These are phyloP conservation scores for Zosterops japonicus DNA, from an alignment of 2,113 vertebrate genomes.

Conservation along the genomic window DNA sequence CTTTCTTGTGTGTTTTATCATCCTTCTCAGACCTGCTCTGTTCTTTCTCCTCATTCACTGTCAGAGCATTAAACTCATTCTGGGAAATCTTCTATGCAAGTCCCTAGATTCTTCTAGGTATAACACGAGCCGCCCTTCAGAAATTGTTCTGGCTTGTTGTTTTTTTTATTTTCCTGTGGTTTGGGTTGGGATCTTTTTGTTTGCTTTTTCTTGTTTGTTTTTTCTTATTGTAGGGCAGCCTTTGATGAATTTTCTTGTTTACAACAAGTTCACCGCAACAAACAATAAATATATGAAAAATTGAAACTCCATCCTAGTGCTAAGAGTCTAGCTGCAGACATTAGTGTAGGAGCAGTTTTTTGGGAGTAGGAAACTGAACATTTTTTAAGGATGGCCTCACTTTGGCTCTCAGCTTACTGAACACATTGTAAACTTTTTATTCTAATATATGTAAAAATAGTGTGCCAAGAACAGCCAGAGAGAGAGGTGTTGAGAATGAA, in stretches of 20 bases:
- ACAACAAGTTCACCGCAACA: not conserved
- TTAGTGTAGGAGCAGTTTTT: not conserved
- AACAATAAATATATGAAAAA: not conserved
- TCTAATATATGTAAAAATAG: not conserved
- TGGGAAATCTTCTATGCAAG: not conserved
- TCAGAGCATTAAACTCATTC: not conserved
- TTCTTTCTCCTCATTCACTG: not conserved
- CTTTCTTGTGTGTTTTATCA: not conserved
- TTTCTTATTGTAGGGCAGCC: not conserved
- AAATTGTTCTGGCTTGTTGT: not conserved
- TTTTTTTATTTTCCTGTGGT: not conserved
- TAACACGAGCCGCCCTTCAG: not conserved
- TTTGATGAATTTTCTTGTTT: not conserved
- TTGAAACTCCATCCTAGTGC: not conserved
- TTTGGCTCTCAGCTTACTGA: constrained; percentile 40
- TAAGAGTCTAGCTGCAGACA: not conserved
- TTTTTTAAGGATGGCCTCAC: constrained; percentile 66
- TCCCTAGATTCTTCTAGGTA: not conserved
- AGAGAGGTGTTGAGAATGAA: constrained; percentile 1
- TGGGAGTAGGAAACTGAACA: constrained; percentile 29
- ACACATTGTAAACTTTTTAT: constrained; percentile 36
- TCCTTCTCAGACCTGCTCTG: not conserved
- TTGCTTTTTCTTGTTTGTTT: not conserved
- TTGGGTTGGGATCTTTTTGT: not conserved
- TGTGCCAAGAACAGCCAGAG: constrained; percentile 8